Conservation (phyloP, 2,888 invertebrate genomes). For the Drosophila monieri region DNA sequence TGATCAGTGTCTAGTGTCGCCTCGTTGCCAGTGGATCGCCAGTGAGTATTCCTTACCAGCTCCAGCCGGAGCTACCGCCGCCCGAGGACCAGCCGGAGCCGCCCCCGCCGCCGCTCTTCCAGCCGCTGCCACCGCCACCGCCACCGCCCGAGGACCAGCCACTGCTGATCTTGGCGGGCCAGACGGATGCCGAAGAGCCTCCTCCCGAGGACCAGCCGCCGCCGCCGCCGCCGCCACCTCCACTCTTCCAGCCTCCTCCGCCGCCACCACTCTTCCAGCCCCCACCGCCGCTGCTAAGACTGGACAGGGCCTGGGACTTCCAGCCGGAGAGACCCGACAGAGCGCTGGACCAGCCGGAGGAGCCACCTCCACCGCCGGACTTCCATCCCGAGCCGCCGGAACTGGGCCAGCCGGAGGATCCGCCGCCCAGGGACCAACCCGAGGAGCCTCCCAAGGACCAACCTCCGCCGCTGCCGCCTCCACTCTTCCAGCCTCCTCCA, state of each 20-base stretch:
- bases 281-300: constrained; percentile 35
- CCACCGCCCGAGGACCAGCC: constrained; percentile 39
- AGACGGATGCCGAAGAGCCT: constrained; percentile 24
- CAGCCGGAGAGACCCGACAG: not conserved
- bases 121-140: constrained; percentile 31
- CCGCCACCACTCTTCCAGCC: constrained; percentile 63
- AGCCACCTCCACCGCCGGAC: constrained; percentile 42
- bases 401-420: constrained; percentile 8
- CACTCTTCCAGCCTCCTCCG: constrained; percentile 52
- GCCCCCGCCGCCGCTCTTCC: constrained; percentile 25
- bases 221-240: constrained; percentile 54
- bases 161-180: constrained; percentile 30
- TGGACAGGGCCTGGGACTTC: constrained; percentile 3
- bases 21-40: constrained; percentile 17
- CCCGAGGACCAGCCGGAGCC: constrained; percentile 37
- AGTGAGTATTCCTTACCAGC: constrained; percentile 53
- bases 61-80: constrained; percentile 54
- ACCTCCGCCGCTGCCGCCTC: constrained; percentile 42
- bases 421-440: constrained; percentile 22
- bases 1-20: constrained; percentile 25
- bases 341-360: constrained; percentile 52
- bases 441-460: constrained; percentile 44
- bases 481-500: constrained; percentile 39
- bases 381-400: constrained; percentile 50
- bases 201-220: constrained; percentile 56